Conservation (phyloP, 2,113 vertebrate species). For the Gasterosteus nipponicus region DNA sequence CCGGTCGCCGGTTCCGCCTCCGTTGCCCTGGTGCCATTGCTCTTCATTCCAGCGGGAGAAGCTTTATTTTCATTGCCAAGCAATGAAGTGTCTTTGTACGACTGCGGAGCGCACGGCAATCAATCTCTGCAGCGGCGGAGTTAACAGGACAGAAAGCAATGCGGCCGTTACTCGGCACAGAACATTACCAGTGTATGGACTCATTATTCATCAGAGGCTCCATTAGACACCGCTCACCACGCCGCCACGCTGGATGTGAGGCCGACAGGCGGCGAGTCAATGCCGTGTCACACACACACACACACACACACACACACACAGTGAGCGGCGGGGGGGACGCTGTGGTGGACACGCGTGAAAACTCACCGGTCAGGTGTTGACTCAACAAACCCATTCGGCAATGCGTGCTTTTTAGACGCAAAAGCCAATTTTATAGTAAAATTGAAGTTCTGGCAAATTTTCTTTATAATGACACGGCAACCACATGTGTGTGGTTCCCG, state of each 20-base stretch:
- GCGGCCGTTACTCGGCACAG: conserved; percentile 81
- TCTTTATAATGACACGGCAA: conserved; percentile 22
- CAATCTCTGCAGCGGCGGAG: conserved; percentile 77
- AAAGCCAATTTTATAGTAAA: conserved; percentile 24
- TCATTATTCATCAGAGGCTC: conserved; percentile 83
- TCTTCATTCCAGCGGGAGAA: conserved; percentile 75
- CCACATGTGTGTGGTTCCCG: too few relatives aligned
- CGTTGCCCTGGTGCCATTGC: conserved; percentile 62
- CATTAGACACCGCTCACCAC: conserved; percentile 78
- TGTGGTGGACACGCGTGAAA: conserved; percentile 14
- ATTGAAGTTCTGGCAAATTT: conserved; percentile 38
- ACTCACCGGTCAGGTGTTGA: conserved; percentile 8
- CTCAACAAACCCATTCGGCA: too few relatives aligned
- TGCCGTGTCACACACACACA: conserved; percentile 53
- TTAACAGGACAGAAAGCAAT: conserved; percentile 83
- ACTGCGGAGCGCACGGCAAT: conserved; percentile 70
- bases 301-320: conserved; percentile 19
- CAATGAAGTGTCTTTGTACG: conserved; percentile 80
- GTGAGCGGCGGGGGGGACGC: conserved; percentile 32
- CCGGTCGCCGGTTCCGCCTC: conserved; percentile 45
- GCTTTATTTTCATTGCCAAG: conserved; percentile 78
- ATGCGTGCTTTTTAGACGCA: not conserved
- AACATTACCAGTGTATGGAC: conserved; percentile 82
- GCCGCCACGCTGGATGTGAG: conserved; percentile 62
- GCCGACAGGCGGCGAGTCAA: conserved; percentile 56